phyloP scores from a whole-genome alignment of 2,888 invertebrate genomes.

The Hydrotaea diabolus region DNA sequence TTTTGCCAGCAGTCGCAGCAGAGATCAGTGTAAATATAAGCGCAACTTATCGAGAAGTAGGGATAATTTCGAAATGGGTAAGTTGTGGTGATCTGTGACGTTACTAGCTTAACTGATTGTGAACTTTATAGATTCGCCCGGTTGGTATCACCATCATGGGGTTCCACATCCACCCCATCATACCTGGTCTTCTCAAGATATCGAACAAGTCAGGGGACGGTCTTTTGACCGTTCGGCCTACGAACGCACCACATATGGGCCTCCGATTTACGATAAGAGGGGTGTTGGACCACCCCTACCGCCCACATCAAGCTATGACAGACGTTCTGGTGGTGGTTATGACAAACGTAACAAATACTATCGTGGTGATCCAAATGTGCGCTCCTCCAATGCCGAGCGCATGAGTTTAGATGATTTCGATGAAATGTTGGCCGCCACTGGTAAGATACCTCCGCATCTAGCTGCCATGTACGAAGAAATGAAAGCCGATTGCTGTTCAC shows the following conservation, averaged over 20 bases:
- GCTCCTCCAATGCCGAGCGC: slow-evolving; percentile 72
- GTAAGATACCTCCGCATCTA: slow-evolving; percentile 65
- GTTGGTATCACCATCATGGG: slow-evolving; percentile 77
- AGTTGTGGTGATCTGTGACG: slow-evolving; percentile 10
- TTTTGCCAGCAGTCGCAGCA: slow-evolving; percentile 73
- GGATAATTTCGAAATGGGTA: slow-evolving; percentile 80
- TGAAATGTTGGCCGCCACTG: slow-evolving; percentile 68
- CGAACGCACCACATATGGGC: slow-evolving; percentile 80
- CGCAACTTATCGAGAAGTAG: slow-evolving; percentile 78
- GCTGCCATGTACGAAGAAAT: slow-evolving; percentile 63
- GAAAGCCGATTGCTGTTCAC: slow-evolving; percentile 68
- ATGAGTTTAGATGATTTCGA: slow-evolving; percentile 76
- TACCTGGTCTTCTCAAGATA: slow-evolving; percentile 80
- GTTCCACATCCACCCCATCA: slow-evolving; percentile 75
- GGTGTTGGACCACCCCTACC: slow-evolving; percentile 73
- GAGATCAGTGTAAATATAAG: slow-evolving; percentile 78
- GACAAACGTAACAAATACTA: slow-evolving; percentile 79
- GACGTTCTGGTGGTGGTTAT: slow-evolving; percentile 73
- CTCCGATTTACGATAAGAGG: slow-evolving; percentile 80
- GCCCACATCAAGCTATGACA: slow-evolving; percentile 74
- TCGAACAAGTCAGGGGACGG: slow-evolving; percentile 77
- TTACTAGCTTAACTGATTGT: background rate
- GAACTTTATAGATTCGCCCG: slow-evolving; percentile 75
- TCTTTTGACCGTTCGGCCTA: slow-evolving; percentile 80
- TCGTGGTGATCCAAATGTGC: slow-evolving; percentile 74